Evolutionary conservation across 2,113 vertebrate genomes (phyloP).

Genomic region (Paratilapia polleni): DNA sequence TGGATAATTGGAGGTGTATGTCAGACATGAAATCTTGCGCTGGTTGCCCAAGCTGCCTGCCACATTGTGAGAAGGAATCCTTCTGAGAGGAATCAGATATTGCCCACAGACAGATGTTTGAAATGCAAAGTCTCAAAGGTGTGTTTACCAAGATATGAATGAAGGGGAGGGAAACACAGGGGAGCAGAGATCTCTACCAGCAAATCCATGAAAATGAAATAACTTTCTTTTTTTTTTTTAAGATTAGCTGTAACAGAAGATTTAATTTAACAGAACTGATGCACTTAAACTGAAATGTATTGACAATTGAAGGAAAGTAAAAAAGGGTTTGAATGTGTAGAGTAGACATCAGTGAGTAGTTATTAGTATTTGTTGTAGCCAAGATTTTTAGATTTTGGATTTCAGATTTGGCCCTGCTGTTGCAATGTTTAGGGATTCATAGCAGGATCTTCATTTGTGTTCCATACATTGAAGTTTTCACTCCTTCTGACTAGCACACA

Average conservation of each 20-base stretch:
- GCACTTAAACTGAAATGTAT: neutral
- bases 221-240: neutral
- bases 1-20: constrained; percentile 50
- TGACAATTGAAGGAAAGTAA: neutral
- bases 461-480: too few species aligned
- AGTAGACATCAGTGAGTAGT: neutral
- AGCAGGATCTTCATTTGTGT: too few species aligned
- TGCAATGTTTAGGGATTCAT: too few species aligned
- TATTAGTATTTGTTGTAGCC: neutral
- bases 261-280: neutral
- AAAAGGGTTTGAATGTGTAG: neutral
- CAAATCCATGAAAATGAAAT: constrained; percentile 27
- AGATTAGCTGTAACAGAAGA: neutral
- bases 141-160: constrained; percentile 17
- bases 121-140: constrained; percentile 17
- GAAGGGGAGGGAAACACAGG: neutral
- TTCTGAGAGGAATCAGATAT: constrained; percentile 27
- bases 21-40: constrained; percentile 6
- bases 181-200: neutral
- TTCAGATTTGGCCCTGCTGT: too few species aligned
- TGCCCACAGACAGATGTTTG: constrained; percentile 22
- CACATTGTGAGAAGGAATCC: neutral
- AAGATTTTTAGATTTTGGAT: too few species aligned
- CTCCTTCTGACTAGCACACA: too few species aligned
- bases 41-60: neutral